Conservation (phyloP, 2,113 vertebrate species). For the Tragelaphus scriptus region DNA sequence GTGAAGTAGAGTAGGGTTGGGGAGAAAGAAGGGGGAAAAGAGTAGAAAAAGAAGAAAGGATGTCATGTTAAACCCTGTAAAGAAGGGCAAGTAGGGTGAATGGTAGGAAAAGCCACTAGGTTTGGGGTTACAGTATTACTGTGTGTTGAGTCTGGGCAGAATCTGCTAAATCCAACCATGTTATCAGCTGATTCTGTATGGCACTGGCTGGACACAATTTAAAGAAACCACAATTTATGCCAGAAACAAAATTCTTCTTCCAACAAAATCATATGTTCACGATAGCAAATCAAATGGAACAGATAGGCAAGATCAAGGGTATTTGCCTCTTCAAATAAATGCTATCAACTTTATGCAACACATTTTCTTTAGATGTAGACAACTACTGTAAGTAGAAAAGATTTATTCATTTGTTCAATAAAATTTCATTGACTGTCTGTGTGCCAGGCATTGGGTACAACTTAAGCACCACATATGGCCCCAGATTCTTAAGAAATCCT, state of each 20-base stretch:
- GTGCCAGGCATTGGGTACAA: not conserved
- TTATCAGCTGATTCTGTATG: slow-evolving; percentile 7
- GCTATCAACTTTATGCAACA: not conserved
- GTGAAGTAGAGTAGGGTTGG: not conserved
- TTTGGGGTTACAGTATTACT: not conserved
- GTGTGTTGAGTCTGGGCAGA: not conserved
- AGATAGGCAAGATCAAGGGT: not conserved
- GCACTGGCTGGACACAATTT: not conserved
- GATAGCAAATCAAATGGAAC: not conserved
- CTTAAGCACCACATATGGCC: not conserved
- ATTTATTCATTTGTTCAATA: not conserved
- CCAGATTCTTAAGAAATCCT: not conserved
- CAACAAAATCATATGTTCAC: not conserved
- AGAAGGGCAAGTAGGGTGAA: not conserved
- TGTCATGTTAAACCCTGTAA: not conserved
- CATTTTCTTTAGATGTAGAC: not conserved
- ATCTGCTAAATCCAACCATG: not conserved
- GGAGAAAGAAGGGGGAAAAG: not conserved
- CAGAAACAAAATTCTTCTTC: not conserved
- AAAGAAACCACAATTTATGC: not conserved
- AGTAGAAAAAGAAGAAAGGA: not conserved
- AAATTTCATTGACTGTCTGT: not conserved
- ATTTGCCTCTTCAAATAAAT: not conserved
- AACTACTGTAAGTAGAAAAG: not conserved
- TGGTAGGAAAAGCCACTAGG: not conserved